phyloP scores from a whole-genome alignment of 1,140 invertebrate genomes.

The Lerema accius region DNA sequence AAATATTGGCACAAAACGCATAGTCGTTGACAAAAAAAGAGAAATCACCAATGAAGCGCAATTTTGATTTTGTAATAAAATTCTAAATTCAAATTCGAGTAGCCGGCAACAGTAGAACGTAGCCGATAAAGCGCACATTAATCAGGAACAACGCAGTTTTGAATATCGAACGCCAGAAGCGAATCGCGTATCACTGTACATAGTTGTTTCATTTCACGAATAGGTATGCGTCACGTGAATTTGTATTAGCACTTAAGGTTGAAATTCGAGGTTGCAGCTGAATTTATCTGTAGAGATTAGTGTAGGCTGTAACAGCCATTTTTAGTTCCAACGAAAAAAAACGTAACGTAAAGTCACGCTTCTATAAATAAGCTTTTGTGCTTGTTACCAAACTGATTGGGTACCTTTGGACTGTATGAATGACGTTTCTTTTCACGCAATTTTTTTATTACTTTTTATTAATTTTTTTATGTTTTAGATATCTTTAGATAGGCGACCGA shows the following conservation, averaged over 20 bases:
- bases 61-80: conserved; percentile 24
- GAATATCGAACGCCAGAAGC: conserved; percentile 73
- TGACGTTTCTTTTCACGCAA: too few species aligned
- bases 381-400: too few species aligned
- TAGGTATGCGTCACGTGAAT: conserved; percentile 49
- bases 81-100: conserved; percentile 35
- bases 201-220: conserved; percentile 29
- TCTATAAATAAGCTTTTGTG: too few species aligned
- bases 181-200: conserved; percentile 57
- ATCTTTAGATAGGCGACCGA: too few species aligned
- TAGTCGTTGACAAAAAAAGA: too few species aligned
- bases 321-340: neutral
- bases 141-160: conserved; percentile 75
- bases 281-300: neutral
- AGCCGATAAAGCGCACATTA: conserved; percentile 70
- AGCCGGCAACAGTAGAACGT: conserved; percentile 43
- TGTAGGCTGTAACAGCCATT: neutral
- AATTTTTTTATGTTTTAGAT: too few species aligned
- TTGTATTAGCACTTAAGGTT: conserved; percentile 22
- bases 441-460: too few species aligned
- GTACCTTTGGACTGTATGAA: too few species aligned
- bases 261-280: neutral
- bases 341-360: too few species aligned
- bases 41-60: conserved; percentile 6
- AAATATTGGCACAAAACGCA: too few species aligned